Percentiles rank a stretch among this genome's conserved stretches.
Conservation (phyloP, 1,140 invertebrate genomes). For the Platyscapa corneri region DNA sequence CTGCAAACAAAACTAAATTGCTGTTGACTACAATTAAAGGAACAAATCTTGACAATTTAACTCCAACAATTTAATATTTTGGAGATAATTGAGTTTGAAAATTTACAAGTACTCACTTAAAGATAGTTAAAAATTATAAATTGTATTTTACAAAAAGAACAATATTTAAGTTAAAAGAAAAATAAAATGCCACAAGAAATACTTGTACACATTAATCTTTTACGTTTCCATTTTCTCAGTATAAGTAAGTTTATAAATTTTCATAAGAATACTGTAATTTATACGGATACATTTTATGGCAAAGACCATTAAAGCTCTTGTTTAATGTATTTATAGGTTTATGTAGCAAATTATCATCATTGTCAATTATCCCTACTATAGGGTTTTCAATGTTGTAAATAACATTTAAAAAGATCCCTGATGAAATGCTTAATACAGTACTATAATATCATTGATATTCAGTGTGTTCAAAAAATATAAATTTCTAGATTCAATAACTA, state of each 20-base stretch:
- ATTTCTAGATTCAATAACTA: constrained; percentile 33
- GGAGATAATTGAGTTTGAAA: constrained; percentile 1
- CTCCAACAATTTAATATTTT: not conserved
- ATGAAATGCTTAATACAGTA: constrained; percentile 19
- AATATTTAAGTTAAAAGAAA: constrained; percentile 2
- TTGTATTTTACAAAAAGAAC: constrained; percentile 47
- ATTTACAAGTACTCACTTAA: constrained; percentile 27
- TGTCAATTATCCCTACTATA: constrained; percentile 14
- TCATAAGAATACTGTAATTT: constrained; percentile 47
- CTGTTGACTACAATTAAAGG: constrained; percentile 48
- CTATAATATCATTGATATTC: constrained; percentile 35
- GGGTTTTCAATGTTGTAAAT: constrained; percentile 9
- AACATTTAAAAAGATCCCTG: constrained; percentile 39
- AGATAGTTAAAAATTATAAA: constrained; percentile 24
- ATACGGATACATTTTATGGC: constrained; percentile 49
- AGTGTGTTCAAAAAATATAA: constrained; percentile 48
- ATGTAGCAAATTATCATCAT: constrained; percentile 28
- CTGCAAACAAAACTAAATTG: constrained; percentile 49
- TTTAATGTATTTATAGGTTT: constrained; percentile 40
- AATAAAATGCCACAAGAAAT: constrained; percentile 18
- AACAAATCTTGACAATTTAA: constrained; percentile 41
- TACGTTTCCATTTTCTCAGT: not conserved
- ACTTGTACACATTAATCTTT: not conserved
- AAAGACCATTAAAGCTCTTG: constrained; percentile 49
- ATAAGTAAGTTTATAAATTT: constrained; percentile 30